A percentile compares a stretch with the other conserved stretches of the same genome.
phyloP scores from a whole-genome alignment of 2,888 invertebrate genomes.

The Dolichopus griseipennis region DNA sequence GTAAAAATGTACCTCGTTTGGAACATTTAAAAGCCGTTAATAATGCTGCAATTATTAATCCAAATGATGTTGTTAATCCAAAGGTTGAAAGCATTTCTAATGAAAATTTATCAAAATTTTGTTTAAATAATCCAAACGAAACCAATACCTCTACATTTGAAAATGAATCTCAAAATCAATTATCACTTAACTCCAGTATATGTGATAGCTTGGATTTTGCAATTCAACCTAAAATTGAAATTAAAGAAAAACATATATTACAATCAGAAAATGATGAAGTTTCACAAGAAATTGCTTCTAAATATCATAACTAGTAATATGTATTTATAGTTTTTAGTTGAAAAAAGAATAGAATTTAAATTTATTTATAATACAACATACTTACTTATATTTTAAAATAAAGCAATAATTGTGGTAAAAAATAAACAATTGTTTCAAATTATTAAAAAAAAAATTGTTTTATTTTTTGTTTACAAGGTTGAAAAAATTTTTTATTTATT shows the following conservation, averaged over 20 bases:
- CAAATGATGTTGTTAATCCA: background rate
- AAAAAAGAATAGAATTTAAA: too few relatives aligned
- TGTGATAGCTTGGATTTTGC: background rate
- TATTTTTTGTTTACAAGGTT: too few relatives aligned
- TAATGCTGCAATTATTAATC: slow-evolving; percentile 2
- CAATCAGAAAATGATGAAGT: background rate
- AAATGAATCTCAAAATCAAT: background rate
- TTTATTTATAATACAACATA: too few relatives aligned
- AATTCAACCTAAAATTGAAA: background rate
- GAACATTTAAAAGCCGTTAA: slow-evolving; percentile 11
- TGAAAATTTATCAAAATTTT: background rate
- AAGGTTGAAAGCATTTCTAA: background rate
- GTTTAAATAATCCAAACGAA: background rate
- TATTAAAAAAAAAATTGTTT: too few relatives aligned
- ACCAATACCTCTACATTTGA: background rate
- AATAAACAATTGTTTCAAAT: too few relatives aligned
- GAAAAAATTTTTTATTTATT: background rate
- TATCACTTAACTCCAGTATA: background rate
- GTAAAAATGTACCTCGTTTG: slow-evolving; percentile 10
- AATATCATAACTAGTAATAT: background rate
- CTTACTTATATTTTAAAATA: too few relatives aligned
- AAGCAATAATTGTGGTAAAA: too few relatives aligned
- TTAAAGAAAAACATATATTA: background rate
- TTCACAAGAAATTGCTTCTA: background rate
- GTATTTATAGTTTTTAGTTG: background rate